Evolutionary conservation across 2,113 vertebrate species (phyloP).

Genomic region (Fulmarus glacialis): DNA sequence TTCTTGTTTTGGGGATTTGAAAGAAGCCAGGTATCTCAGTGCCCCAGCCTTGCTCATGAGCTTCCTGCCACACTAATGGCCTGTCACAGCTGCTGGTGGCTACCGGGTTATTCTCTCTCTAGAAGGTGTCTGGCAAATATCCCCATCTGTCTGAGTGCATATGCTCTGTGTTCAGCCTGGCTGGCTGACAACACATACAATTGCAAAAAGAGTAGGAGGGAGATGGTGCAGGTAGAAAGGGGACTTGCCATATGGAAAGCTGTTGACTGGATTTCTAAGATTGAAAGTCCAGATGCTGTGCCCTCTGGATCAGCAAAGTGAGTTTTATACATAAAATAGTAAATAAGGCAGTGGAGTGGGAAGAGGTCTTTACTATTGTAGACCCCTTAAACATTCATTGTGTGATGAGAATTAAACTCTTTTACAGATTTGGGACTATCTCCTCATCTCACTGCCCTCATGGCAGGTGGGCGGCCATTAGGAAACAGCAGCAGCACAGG

Average conservation of each 20-base stretch:
- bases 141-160: background rate
- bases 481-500: slow-evolving; percentile 94
- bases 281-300: background rate
- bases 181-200: background rate
- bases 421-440: slow-evolving; percentile 92
- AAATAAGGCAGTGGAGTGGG: background rate
- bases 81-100: background rate
- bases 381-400: background rate
- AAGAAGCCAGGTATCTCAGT: background rate
- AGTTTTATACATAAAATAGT: background rate
- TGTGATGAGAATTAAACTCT: background rate
- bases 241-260: background rate
- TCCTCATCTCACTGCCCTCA: slow-evolving; percentile 95
- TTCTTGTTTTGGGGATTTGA: background rate
- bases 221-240: background rate
- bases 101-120: background rate
- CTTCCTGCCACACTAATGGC: background rate
- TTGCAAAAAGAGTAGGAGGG: background rate
- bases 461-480: slow-evolving; percentile 86
- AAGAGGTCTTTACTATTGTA: background rate
- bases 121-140: background rate
- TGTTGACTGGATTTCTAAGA: background rate
- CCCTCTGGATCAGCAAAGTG: background rate
- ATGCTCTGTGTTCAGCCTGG: background rate
- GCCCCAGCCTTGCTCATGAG: background rate